phyloP scores from a whole-genome alignment of 2,113 vertebrate genomes.

The Tychaedon coryphoeus region DNA sequence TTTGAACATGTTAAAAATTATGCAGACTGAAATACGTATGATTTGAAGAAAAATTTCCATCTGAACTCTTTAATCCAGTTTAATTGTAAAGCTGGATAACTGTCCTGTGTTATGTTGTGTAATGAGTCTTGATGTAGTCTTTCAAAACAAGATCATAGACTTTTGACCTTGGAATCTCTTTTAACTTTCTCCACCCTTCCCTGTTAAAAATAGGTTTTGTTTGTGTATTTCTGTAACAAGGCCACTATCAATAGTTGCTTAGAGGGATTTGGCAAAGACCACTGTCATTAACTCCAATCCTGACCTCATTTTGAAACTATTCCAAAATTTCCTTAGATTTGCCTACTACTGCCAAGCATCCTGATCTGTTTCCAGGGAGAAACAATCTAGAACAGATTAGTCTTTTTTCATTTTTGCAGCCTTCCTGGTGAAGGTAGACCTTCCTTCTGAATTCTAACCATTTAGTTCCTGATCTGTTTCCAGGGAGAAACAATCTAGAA shows the following conservation, averaged over 20 bases:
- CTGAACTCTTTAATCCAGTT: background rate
- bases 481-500: background rate
- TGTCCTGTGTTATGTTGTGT: background rate
- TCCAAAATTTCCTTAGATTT: slow-evolving; percentile 16
- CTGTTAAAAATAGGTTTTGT: slow-evolving; percentile 34
- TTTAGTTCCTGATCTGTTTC: background rate
- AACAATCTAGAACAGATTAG: background rate
- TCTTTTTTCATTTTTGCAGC: background rate
- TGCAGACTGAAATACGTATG: background rate
- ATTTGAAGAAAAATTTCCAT: background rate
- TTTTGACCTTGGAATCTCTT: slow-evolving; percentile 12
- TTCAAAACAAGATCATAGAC: background rate
- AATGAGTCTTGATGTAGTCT: background rate
- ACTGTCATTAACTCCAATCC: slow-evolving; percentile 14
- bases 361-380: background rate
- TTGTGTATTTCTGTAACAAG: slow-evolving; percentile 8
- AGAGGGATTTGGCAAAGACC: slow-evolving; percentile 33
- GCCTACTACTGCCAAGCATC: background rate
- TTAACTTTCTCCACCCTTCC: slow-evolving; percentile 7
- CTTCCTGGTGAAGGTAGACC: background rate
- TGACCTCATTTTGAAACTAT: slow-evolving; percentile 33
- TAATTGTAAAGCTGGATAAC: background rate
- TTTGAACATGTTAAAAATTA: background rate
- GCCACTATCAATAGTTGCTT: slow-evolving; percentile 8
- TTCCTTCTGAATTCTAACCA: background rate